phyloP scores from a whole-genome alignment of 2,797 vertebrate genomes.

The Amniataba percoides region DNA sequence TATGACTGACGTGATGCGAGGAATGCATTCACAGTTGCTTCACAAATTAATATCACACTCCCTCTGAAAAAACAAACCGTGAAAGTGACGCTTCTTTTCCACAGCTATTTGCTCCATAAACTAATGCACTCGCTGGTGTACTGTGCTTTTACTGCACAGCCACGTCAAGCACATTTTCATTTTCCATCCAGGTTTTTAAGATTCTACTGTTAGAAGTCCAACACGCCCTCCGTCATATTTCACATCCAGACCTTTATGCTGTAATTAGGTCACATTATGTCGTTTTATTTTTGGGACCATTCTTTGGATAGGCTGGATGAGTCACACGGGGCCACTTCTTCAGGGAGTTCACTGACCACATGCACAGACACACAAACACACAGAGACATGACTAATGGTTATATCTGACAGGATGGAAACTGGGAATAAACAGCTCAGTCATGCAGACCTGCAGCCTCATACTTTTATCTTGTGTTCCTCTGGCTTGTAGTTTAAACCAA shows the following conservation, averaged over 20 bases:
- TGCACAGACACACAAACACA: slow-evolving; percentile 30
- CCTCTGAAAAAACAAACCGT: slow-evolving; percentile 4
- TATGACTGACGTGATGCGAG: slow-evolving; percentile 1
- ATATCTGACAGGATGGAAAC: slow-evolving; percentile 20
- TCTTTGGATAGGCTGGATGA: slow-evolving; percentile 39
- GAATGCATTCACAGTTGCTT: slow-evolving; percentile 42
- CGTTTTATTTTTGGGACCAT: slow-evolving; percentile 55
- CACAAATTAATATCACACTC: slow-evolving; percentile 31
- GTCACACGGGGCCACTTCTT: slow-evolving; percentile 54
- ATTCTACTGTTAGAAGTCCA: not conserved
- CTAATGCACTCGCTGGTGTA: not conserved
- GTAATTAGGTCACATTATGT: slow-evolving; percentile 16
- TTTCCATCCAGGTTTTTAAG: slow-evolving; percentile 17
- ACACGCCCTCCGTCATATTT: slow-evolving; percentile 6
- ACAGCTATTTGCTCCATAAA: slow-evolving; percentile 36
- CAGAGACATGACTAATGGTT: slow-evolving; percentile 42
- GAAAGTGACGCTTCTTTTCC: slow-evolving; percentile 41
- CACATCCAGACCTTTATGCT: not conserved
- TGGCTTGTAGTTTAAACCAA: not conserved
- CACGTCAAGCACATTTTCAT: slow-evolving; percentile 18
- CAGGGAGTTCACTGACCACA: slow-evolving; percentile 52
- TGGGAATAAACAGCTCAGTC: slow-evolving; percentile 30
- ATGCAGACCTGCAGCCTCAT: slow-evolving; percentile 1
- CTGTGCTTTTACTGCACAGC: slow-evolving; percentile 3
- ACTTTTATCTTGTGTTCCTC: not conserved